Base-by-base conservation (phyloP, 2,888 invertebrate species). In the Noctua comes region DNA sequence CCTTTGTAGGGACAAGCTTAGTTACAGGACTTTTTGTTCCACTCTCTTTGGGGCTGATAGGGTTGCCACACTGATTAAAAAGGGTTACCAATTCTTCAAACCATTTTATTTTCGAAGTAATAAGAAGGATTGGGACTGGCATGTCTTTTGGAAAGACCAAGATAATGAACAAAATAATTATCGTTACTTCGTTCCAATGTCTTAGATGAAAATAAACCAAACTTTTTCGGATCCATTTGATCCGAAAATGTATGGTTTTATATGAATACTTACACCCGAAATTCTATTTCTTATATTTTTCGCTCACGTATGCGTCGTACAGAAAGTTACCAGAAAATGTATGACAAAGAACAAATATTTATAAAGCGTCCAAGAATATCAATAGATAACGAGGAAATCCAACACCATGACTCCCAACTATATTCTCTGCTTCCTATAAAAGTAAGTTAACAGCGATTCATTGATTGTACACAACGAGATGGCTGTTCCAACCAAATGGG, bases 1-100 rank as follows among this genome's bases (percentile, higher is more conserved):
- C 73, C 79, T 79, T 68, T 48, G 66, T 40, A 71, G 43, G 24
- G 74, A 80, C 51, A n/a, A 27, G 40, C 27, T 73, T 73, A 46
- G 36, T 16, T 27, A n/a, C 69, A 73, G n/a, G 46, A 65, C 72
- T 62, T 73, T 81, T 77, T 71, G 48, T 73, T 77, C 43, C 1
- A 3, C 2, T 69, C 27, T 74, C 51, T 59, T 7, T 36, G 27
- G 48, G 48, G 51, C 27, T 43, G 36, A 1, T 24, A 81, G 81
- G 64, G 70, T 66, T 70, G 59, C 43, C 76, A 80, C 8, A n/a
- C 24, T 40, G 5, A 4, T 69, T 21, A 51, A n/a, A 51, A 5
- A 40, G n/a, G 48, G 48, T 40, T 48, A 16, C 18, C 27, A 68
- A 46, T 54, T 43, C 1, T 10, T 57, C 3, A 13, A 31, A 4